Evolutionary conservation across 2,113 vertebrate genomes (phyloP), one percentile per base, ranked within the genome.

Genomic region (Xiphias gladius): DNA sequence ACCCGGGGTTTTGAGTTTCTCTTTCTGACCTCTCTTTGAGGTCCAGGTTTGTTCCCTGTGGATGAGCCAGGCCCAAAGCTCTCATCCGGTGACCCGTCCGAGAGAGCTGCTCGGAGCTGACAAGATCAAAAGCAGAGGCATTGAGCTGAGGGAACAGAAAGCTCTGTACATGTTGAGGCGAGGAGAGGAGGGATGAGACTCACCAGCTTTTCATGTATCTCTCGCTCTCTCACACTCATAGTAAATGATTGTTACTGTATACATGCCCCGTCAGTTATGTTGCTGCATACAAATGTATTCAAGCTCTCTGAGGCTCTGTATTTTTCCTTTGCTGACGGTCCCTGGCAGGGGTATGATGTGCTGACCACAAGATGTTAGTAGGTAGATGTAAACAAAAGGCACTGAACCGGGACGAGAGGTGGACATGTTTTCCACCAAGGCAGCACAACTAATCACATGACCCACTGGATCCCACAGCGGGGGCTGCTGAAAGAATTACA

Each of bases 1-100:
- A 89, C 62, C 69, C 7, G 10, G 58, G 48, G 67, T 81, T 86
- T 85, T 3, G 79, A 83, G 78, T 84, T 86, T 86, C 77, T 87
- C 35, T 76, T 59, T 61, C 76, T 82, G 88, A 91, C 87, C 88
- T 84, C 85, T 85, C 88, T 91, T 91, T 91, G 90, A 91, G 91
- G 86, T 88, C 73, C 67, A 39, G 85, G 82, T 76, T 86, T 66
- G 75, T 80, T 91, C 86, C 90, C 90, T 26, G 81, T 72, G 89
- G 87, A 92, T 73, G 20, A 86, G 80, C 79, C 63, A 20, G 71
- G 71, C 74, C 90, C 86, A 73, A 75, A 78, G 79, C 87, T 92
- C 84, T 85, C 81, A 83, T 90, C 70, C 67, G n/a, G 68, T 79
- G 88, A 90, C 86, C 85, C 73, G 58, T 88, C 86, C 73, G 12